Evolutionary conservation across 2,888 invertebrate genomes (phyloP).

Genomic region (Agapostemon virescens): DNA sequence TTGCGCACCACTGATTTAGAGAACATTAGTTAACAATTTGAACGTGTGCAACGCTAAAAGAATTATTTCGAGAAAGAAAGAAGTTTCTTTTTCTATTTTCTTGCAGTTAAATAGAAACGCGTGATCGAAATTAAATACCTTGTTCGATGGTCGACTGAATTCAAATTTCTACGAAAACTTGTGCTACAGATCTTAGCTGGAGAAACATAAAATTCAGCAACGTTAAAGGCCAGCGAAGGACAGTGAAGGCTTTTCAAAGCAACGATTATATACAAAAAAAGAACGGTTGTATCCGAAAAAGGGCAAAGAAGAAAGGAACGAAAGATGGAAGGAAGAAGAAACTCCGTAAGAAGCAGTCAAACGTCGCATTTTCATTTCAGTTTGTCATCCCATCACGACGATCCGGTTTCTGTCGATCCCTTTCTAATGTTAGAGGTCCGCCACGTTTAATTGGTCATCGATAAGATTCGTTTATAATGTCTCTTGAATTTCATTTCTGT

Average conservation of each 20-base stretch:
- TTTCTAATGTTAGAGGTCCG: neutral
- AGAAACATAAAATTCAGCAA: slow-evolving; percentile 4
- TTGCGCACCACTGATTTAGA: neutral
- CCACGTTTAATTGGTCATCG: slow-evolving; percentile 17
- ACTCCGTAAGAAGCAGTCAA: slow-evolving; percentile 38
- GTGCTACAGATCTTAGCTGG: neutral
- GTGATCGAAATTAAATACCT: neutral
- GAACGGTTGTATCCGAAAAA: slow-evolving; percentile 38
- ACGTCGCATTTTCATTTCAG: slow-evolving; percentile 51
- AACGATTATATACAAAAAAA: slow-evolving; percentile 21
- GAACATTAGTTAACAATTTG: neutral
- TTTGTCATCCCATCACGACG: slow-evolving; percentile 43
- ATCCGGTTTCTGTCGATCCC: slow-evolving; percentile 34
- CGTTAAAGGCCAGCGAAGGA: slow-evolving; percentile 19
- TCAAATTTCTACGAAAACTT: neutral
- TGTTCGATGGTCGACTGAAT: neutral
- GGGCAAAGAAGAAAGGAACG: slow-evolving; percentile 41
- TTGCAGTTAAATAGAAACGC: too few relatives aligned
- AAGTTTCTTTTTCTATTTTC: neutral
- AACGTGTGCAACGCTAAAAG: neutral
- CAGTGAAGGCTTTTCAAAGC: slow-evolving; percentile 8
- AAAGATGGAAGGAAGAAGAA: slow-evolving; percentile 27
- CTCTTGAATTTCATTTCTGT: neutral
- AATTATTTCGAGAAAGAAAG: neutral
- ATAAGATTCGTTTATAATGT: slow-evolving; percentile 10